Base-by-base conservation (phyloP, 1,140 invertebrate species). In the Saxidomus purpurata region DNA sequence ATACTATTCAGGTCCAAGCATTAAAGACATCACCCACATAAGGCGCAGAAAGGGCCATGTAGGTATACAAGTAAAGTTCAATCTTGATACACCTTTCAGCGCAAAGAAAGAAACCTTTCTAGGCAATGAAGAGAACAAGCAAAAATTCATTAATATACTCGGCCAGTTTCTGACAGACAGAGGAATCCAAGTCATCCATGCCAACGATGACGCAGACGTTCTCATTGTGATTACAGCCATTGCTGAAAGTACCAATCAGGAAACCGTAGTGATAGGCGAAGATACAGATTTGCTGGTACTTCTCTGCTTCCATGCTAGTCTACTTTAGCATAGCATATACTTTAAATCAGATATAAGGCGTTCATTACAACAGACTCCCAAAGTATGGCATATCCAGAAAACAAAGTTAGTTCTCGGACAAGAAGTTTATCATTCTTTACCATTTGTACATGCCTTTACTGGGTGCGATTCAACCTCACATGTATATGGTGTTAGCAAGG, bases 201-300 rank as follows among this genome's bases (percentile, higher is more conserved):
- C 88, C 87, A 36, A 52, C 40, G 81, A 13, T 22, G 91, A 92
- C 74, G 91, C 90, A 47, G 91, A 92, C 81, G n/a, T 80, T 6
- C 55, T 91, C 11, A 92, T 92, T 82, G 90, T 86, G 4, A 49
- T 69, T 22, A 90, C 91, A 19, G 90, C 85, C n/a, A 61, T 87
- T 28, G 49, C 43, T 59, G 31, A 17, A 9, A 25, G 89, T 49
- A n/a, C 55, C 8, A n/a, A 49, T 25, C 15, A 63, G 49, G 8
- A 15, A 22, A 77, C 85, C 19, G 49, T 87, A 9, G 79, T 90
- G 13, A 63, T 91, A 19, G 90, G 85, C 17, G 85, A 90, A 52
- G 90, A 91, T 28, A 81, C 77, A 49, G 77, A 77, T 69, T 49
- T 92, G 17, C 83, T 92, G 25, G 81, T 92, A 13, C 89, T 91